Conservation (phyloP, 2,888 invertebrate species). For the Melinaea menophilus region DNA sequence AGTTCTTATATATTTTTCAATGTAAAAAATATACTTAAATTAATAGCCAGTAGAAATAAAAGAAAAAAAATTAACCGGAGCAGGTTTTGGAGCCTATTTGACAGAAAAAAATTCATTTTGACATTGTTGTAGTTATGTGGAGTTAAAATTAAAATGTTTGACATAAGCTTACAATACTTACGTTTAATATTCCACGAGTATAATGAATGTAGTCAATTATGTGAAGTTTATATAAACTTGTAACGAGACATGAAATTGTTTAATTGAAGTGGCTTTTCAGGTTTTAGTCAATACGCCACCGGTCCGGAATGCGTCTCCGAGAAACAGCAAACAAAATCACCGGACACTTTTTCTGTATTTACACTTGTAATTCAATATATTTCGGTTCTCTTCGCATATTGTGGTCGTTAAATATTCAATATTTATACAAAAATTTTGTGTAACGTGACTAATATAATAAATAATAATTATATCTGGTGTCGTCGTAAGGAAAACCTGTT, state of each 20-base stretch:
- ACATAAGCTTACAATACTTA: background rate
- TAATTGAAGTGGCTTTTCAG: background rate
- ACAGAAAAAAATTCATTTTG: no score
- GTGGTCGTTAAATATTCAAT: background rate
- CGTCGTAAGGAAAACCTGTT: no score
- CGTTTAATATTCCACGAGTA: background rate
- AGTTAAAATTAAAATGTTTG: no score
- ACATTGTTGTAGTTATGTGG: no score
- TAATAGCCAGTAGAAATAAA: no score
- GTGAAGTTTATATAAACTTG: background rate
- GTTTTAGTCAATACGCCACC: background rate
- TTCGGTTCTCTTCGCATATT: background rate
- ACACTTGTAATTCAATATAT: conserved; percentile 1
- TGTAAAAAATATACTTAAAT: no score
- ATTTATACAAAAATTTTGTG: background rate
- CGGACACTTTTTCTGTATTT: conserved; percentile 3
- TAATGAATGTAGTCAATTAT: background rate
- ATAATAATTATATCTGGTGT: background rate
- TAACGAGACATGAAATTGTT: conserved; percentile 2
- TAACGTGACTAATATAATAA: background rate
- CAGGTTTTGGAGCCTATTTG: no score
- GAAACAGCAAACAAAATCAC: conserved; percentile 1
- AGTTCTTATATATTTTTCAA: no score
- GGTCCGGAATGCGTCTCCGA: conserved; percentile 2
- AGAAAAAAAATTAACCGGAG: no score